Base-by-base conservation (phyloP, 2,113 vertebrate genomes). In the Hemichromis elongatus region DNA sequence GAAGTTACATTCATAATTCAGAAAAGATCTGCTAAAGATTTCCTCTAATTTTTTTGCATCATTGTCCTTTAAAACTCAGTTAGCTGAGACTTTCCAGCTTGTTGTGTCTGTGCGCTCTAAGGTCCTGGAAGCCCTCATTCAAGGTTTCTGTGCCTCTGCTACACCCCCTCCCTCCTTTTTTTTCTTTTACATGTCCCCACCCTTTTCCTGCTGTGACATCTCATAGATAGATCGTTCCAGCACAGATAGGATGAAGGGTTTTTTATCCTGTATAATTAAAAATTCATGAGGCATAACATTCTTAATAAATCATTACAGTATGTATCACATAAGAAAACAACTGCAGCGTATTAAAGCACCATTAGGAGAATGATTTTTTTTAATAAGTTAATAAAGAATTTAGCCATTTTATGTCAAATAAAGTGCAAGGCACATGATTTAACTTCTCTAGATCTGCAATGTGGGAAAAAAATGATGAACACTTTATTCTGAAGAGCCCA, bases 171-270 rank as follows among this genome's bases (percentile, higher is more conserved):
- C 53, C 81, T 56, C 68, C 30, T 33, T n/a, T 24, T 63, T 59
- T 73, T 82, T 81, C 88, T 63, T 50, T 24, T 42, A 33, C 33
- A 56, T 90, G 94, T 92, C 95, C 93, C 90, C 94, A 93, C 94
- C 94, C 93, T 90, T 86, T 70, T 78, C 33, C n/a, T 81, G 80
- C 82, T 86, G 77, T 66, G 81, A 89, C 90, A 80, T 55, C n/a
- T 18, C 30, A 35, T 28, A 80, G 52, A 37, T 14, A 77, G 24
- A 57, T 7, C 14, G 11, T 37, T 52, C 5, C 28, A 35, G 16
- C 21, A 80, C 26, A 30, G 16, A 47, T 19, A 75, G 26, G 26
- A 33, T 75, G 47, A 52, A 33, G 18, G 9, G 1, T 13, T 52
- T 50, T 19, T n/a, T 75, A 47, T 45, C 37, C 28, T 24, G 16